Conservation (phyloP, 1,140 invertebrate species). For the Rhagoletis pomonella region DNA sequence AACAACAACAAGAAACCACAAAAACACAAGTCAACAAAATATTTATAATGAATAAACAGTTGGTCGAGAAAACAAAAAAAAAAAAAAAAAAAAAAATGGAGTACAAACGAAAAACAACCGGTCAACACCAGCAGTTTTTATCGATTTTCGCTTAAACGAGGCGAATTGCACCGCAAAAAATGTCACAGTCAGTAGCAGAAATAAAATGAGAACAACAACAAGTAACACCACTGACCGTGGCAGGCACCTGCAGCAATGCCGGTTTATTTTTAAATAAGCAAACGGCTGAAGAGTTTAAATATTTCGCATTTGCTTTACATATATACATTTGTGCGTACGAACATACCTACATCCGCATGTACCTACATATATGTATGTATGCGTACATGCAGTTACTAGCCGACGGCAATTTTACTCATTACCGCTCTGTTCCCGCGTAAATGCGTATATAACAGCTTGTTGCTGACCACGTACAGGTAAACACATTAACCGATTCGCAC, state of each 20-base stretch:
- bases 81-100: not conserved
- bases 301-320: not conserved
- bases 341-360: not conserved
- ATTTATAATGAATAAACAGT: slow-evolving; percentile 47
- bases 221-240: not conserved
- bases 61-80: slow-evolving; percentile 16
- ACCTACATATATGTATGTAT: not conserved
- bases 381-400: not conserved
- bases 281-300: slow-evolving; percentile 42
- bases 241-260: slow-evolving; percentile 23
- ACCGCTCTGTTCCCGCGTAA: not conserved
- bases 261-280: slow-evolving; percentile 10
- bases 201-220: slow-evolving; percentile 1
- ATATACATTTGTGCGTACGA: not conserved
- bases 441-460: not conserved
- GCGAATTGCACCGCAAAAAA: slow-evolving; percentile 3
- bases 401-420: slow-evolving; percentile 7
- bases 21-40: slow-evolving; percentile 30
- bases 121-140: not conserved
- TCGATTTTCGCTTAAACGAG: slow-evolving; percentile 39
- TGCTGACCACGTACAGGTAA: slow-evolving; percentile 9
- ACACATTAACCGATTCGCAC: slow-evolving; percentile 46
- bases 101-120: not conserved
- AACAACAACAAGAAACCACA: not conserved
- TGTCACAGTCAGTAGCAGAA: slow-evolving; percentile 23